Base-by-base conservation (phyloP, 2,888 invertebrate genomes). In the Campoletis raptor region DNA sequence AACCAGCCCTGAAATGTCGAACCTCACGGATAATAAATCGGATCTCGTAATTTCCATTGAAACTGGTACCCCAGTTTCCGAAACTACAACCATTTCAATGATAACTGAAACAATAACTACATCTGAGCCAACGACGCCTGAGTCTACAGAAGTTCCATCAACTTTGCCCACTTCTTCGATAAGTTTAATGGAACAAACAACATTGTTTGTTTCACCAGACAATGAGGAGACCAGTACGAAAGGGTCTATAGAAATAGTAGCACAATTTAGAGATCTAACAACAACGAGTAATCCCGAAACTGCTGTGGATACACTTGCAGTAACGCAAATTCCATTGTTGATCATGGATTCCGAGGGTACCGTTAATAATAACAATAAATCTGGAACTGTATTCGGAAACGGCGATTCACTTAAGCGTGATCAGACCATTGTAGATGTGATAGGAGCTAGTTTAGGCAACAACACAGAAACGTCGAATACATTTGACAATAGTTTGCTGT, bases 201-300 rank as follows among this genome's bases (percentile, higher is more conserved):
- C 87, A 10, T 45, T 48, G 30, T 66, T 67, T 8, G 70, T 67
- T 54, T 18, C 48, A 36, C 48, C 78, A 66, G 83, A 77, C 40
- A 69, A 52, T 10, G 80, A 83, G 45, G 89, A 85, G 57, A 21
- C 70, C 8, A 85, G 85, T 21, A 86, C 89, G 24, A 78, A 40
- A 79, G 72, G 73, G 45, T 84, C 74, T 24, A 54, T 85, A 69
- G 89, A 88, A 66, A 85, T 87, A 57, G 77, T 85, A 30, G 76
- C 88, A 18, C 88, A 83, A 15, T 76, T 84, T 67, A 83, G 85
- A 72, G 89, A 82, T 66, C 72, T 86, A 15, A 87, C 88, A 77
- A 85, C 72, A 70, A 82, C 67, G 57, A 79, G 69, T 57, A 72
- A 40, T 36, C 83, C 88, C 85, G 88, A 79, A 83, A 90, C 84